phyloP scores from a whole-genome alignment of 1,140 invertebrate genomes.

The Lordiphosa stackelbergi region DNA sequence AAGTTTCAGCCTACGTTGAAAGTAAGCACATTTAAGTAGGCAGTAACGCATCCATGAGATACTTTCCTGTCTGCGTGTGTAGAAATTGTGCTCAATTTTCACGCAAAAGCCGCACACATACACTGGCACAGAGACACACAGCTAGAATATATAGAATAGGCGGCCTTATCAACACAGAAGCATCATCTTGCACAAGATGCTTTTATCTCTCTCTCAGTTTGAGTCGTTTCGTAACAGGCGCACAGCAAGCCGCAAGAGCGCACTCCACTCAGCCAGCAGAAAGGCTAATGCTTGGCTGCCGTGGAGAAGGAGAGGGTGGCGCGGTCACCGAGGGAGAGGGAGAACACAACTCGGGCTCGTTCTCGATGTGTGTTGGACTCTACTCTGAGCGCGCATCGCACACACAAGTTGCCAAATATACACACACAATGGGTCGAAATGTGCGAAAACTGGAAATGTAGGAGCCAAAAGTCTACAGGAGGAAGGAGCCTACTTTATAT shows the following conservation, averaged over 20 bases:
- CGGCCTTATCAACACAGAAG: conserved; percentile 72
- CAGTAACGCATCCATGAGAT: conserved; percentile 39
- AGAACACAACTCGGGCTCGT: conserved; percentile 9
- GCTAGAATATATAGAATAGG: conserved; percentile 15
- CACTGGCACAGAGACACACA: conserved; percentile 20
- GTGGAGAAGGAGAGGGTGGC: background rate
- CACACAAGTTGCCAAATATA: conserved; percentile 68
- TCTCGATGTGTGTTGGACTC: conserved; percentile 27
- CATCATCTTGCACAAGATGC: conserved; percentile 72
- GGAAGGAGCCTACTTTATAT: conserved; percentile 1
- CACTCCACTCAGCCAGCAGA: conserved; percentile 50
- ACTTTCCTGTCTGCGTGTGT: conserved; percentile 45
- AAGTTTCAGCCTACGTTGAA: conserved; percentile 24
- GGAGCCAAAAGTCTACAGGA: conserved; percentile 34
- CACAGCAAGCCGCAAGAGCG: conserved; percentile 50
- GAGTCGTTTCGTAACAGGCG: conserved; percentile 72
- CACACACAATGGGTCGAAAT: conserved; percentile 28
- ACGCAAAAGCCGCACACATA: conserved; percentile 37
- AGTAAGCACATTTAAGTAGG: conserved; percentile 43
- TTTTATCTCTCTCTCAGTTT: conserved; percentile 76
- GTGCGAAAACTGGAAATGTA: conserved; percentile 62
- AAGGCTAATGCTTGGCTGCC: background rate
- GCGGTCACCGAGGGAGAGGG: background rate
- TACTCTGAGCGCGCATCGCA: conserved; percentile 27
- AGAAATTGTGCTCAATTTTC: conserved; percentile 69